A percentile compares a stretch with the other conserved stretches of the same genome.
Evolutionary conservation across 2,113 vertebrate genomes (phyloP).

Genomic region (Thermophis baileyi): DNA sequence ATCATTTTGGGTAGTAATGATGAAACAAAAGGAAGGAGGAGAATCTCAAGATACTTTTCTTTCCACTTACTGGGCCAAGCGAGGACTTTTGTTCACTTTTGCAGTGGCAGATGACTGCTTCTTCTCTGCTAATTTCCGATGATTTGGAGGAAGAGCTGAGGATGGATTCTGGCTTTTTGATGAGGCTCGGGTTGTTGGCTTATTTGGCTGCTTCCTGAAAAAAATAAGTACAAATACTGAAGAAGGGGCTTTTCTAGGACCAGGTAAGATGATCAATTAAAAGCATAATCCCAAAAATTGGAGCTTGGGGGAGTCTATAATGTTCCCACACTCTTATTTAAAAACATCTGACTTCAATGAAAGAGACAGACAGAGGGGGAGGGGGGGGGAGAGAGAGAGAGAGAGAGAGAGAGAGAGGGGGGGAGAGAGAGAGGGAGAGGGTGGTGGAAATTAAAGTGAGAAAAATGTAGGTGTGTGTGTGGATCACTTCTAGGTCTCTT

Average conservation of each 20-base stretch:
- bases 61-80: constrained; percentile 63
- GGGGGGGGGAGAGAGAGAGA: no score
- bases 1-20: not conserved
- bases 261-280: not conserved
- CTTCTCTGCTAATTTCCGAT: constrained; percentile 61
- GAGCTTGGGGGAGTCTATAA: not conserved
- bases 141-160: constrained; percentile 61
- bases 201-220: constrained; percentile 73
- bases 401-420: no score
- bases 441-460: not conserved
- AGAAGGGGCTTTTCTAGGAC: not conserved
- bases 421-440: no score
- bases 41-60: constrained; percentile 23
- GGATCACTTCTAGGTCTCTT: not conserved
- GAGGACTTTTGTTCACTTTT: constrained; percentile 62
- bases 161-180: constrained; percentile 69
- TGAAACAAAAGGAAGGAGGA: not conserved
- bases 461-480: not conserved
- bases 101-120: constrained; percentile 53
- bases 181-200: constrained; percentile 72
- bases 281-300: not conserved
- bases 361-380: no score
- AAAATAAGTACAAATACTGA: not conserved
- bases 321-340: not conserved
- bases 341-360: not conserved